Conservation (phyloP, 2,888 invertebrate genomes). For the Xestia ashworthii region DNA sequence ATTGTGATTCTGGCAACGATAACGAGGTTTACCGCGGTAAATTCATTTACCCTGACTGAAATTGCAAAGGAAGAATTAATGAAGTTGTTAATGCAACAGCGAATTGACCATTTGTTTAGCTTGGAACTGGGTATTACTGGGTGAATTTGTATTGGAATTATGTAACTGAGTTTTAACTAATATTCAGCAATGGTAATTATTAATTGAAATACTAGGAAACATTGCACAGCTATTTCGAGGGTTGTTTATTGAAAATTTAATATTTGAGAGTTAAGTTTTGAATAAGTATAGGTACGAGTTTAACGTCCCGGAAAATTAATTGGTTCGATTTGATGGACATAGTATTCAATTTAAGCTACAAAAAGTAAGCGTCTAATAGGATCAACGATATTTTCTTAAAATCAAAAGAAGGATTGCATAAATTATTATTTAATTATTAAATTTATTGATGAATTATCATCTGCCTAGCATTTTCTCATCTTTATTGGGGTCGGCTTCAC, state of each 20-base stretch:
- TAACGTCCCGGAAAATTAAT: not conserved
- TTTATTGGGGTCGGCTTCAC: too few relatives aligned
- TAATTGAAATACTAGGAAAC: not conserved
- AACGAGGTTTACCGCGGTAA: conserved; percentile 52
- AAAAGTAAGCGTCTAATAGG: not conserved
- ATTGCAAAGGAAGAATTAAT: conserved; percentile 55
- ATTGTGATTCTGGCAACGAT: conserved; percentile 58
- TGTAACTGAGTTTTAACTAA: not conserved
- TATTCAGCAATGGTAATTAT: not conserved
- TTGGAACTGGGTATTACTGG: not conserved
- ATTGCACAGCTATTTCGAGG: not conserved
- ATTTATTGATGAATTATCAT: not conserved
- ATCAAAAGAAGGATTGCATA: not conserved
- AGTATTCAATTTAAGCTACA: not conserved
- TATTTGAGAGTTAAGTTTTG: not conserved
- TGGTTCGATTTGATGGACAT: not conserved
- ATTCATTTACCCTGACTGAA: conserved; percentile 58
- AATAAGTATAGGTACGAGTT: not conserved
- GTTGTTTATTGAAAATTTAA: not conserved
- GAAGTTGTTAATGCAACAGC: conserved; percentile 40
- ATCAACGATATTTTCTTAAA: not conserved
- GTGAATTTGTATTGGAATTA: conserved; percentile 15
- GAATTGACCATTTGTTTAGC: conserved; percentile 40
- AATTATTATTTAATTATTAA: not conserved
- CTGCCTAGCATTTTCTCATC: too few relatives aligned